Percentiles rank a stretch among this genome's conserved stretches.
phyloP scores from a whole-genome alignment of 2,113 vertebrate genomes.

The Tragelaphus strepsiceros region DNA sequence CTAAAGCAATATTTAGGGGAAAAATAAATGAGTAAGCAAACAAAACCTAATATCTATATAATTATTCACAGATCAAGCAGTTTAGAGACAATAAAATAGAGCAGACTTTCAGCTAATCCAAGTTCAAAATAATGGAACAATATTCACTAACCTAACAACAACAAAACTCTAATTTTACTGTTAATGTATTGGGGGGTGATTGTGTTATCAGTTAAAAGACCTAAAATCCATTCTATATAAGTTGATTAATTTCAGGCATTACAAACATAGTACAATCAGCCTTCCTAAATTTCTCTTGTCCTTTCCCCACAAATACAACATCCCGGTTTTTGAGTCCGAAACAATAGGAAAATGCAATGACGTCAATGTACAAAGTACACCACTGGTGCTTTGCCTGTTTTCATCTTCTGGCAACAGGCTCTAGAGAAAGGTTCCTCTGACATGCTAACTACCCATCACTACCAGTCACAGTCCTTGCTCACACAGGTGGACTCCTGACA shows the following conservation, averaged over 20 bases:
- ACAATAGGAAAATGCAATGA: not conserved
- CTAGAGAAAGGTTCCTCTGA: not conserved
- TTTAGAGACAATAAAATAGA: not conserved
- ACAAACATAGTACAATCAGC: not conserved
- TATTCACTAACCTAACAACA: not conserved
- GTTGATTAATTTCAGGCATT: not conserved
- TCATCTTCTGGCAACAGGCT: not conserved
- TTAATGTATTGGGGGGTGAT: not conserved
- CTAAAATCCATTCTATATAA: not conserved
- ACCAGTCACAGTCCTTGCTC: not conserved
- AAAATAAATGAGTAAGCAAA: conserved; percentile 32
- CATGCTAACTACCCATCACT: not conserved
- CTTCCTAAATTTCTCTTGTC: not conserved
- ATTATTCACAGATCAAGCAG: conserved; percentile 43
- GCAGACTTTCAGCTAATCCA: not conserved
- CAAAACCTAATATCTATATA: conserved; percentile 50
- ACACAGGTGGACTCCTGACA: not conserved
- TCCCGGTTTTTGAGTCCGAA: not conserved
- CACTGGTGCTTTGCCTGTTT: not conserved
- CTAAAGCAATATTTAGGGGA: conserved; percentile 23
- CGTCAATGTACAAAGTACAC: not conserved
- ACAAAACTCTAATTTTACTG: not conserved
- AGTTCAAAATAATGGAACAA: not conserved
- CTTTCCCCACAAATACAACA: not conserved
- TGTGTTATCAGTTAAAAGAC: not conserved